Percentiles rank a stretch among this genome's conserved stretches.
Conservation (phyloP, 2,113 vertebrate genomes). For the Elaphurus davidianus region DNA sequence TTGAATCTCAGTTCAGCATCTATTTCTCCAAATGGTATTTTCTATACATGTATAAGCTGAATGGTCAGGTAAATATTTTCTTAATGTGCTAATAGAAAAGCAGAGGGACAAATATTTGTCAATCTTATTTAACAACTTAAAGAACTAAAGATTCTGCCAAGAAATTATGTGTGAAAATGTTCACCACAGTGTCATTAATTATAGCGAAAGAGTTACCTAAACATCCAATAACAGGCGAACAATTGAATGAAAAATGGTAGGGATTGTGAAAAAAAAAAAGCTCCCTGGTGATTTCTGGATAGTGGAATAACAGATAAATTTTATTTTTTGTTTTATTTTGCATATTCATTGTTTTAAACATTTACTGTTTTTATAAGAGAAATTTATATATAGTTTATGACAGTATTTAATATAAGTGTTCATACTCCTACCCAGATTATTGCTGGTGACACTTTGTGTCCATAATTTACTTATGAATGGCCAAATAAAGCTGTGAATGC, state of each 20-base stretch:
- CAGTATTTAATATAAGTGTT: not conserved
- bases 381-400: not conserved
- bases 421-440: not conserved
- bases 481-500: not conserved
- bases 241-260: not conserved
- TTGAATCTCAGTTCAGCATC: not conserved
- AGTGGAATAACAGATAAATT: not conserved
- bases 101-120: not conserved
- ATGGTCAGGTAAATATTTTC: not conserved
- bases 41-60: not conserved
- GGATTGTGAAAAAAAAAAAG: not conserved
- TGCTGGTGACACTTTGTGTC: not conserved
- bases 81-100: not conserved
- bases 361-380: not conserved
- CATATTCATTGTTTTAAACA: not conserved
- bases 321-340: not conserved
- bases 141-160: not conserved
- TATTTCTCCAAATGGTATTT: not conserved
- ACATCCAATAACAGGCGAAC: not conserved
- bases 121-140: not conserved
- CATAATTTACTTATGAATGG: not conserved
- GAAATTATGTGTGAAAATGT: not conserved
- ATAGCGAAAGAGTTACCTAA: not conserved
- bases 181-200: not conserved
- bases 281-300: not conserved